Percentiles rank a stretch among this genome's conserved stretches.
These are phyloP conservation scores for Augochlora pura DNA, from an alignment of 1,140 invertebrate species.

Conservation along the genomic window DNA sequence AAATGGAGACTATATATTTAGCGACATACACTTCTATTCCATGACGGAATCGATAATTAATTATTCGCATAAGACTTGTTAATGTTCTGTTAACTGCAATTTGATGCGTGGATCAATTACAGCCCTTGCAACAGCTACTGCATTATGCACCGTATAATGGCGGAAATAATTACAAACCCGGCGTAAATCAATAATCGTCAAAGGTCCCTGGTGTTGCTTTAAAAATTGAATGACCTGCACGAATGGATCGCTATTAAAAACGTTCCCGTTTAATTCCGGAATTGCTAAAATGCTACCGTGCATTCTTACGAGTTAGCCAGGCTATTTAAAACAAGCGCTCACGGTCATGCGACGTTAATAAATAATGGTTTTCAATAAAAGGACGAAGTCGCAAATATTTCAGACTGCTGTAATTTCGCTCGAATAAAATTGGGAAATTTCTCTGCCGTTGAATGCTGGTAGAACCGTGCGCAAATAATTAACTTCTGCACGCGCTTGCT, in stretches of 20 bases:
- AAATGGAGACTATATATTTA: neutral
- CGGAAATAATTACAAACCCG: conserved; percentile 35
- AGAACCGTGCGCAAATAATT: too few relatives aligned
- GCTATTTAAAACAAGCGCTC: too few relatives aligned
- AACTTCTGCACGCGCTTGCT: too few relatives aligned
- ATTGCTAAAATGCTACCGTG: neutral
- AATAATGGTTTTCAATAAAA: too few relatives aligned
- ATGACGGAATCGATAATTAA: conserved; percentile 33
- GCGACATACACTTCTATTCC: conserved; percentile 7
- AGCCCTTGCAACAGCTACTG: neutral
- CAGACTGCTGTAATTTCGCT: too few relatives aligned
- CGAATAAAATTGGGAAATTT: too few relatives aligned
- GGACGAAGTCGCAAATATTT: too few relatives aligned
- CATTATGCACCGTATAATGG: neutral
- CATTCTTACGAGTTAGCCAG: too few relatives aligned
- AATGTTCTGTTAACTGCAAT: conserved; percentile 3
- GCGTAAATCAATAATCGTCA: conserved; percentile 29
- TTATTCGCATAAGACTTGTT: conserved; percentile 28
- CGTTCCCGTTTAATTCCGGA: neutral
- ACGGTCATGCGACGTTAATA: too few relatives aligned
- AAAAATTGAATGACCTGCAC: conserved; percentile 6
- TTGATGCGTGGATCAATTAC: conserved; percentile 6
- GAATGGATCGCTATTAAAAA: conserved; percentile 1
- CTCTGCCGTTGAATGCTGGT: too few relatives aligned
- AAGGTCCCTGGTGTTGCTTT: neutral